Conservation (phyloP, 2,888 invertebrate genomes). For the Phragmatobia fuliginosa region DNA sequence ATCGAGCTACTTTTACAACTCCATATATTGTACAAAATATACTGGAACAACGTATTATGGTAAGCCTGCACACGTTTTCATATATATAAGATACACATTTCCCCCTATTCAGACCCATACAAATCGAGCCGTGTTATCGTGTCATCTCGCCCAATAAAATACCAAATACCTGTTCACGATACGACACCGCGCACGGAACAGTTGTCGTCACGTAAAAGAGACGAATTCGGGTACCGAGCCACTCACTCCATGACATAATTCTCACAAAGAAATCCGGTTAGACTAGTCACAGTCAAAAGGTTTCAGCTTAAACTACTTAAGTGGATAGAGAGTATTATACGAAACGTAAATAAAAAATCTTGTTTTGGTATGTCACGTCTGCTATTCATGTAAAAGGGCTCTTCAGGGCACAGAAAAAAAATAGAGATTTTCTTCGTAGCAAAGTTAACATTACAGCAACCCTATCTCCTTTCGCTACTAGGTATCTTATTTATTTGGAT, state of each 20-base stretch:
- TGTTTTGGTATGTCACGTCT: constrained; percentile 12
- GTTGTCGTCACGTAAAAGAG: constrained; percentile 36
- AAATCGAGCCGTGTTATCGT: constrained; percentile 32
- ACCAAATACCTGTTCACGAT: constrained; percentile 45
- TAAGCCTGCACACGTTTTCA: background rate
- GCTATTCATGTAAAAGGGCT: background rate
- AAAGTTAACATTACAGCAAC: background rate
- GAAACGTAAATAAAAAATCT: constrained; percentile 12
- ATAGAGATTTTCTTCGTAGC: constrained; percentile 8
- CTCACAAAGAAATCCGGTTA: constrained; percentile 17
- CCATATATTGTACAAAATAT: constrained; percentile 5
- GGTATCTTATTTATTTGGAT: background rate
- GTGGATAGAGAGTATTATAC: constrained; percentile 13
- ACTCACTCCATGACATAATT: constrained; percentile 8
- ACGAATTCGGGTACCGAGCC: constrained; percentile 24
- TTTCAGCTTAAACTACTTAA: constrained; percentile 16
- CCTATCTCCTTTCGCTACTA: background rate
- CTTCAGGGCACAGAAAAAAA: background rate
- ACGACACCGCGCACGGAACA: constrained; percentile 40
- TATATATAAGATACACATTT: constrained; percentile 12
- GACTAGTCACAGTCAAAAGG: constrained; percentile 15
- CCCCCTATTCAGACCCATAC: constrained; percentile 13
- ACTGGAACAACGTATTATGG: constrained; percentile 6
- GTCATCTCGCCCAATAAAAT: constrained; percentile 50
- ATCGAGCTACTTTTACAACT: background rate